Conservation (phyloP, 2,797 vertebrate species). For the Meriones psammophilus region DNA sequence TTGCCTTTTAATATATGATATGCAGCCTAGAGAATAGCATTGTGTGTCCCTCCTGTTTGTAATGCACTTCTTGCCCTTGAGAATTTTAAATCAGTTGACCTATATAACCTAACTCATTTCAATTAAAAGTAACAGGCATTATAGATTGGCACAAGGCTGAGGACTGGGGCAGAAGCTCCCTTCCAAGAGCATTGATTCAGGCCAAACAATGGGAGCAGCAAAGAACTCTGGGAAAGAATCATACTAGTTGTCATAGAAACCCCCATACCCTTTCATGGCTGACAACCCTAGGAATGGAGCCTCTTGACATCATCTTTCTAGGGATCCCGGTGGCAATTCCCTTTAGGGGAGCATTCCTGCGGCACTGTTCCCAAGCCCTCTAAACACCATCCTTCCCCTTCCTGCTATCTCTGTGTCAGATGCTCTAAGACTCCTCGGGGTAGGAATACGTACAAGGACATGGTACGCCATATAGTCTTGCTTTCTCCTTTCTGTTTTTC, state of each 20-base stretch:
- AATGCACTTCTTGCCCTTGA: slow-evolving; percentile 76
- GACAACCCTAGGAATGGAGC: neutral
- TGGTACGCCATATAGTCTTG: neutral
- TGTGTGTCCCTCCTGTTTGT: slow-evolving; percentile 61
- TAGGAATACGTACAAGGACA: too few species aligned
- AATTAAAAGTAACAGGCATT: slow-evolving; percentile 72
- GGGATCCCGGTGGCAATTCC: neutral
- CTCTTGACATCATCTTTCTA: neutral
- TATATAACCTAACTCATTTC: slow-evolving; percentile 78
- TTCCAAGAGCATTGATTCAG: slow-evolving; percentile 45
- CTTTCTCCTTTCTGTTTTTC: neutral
- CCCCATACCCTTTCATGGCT: slow-evolving; percentile 7
- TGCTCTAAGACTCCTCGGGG: neutral
- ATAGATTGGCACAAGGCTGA: slow-evolving; percentile 15
- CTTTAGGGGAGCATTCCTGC: neutral
- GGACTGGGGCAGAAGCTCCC: neutral
- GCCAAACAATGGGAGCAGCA: neutral
- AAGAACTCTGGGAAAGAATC: neutral
- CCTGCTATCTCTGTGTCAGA: neutral
- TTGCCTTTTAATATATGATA: slow-evolving; percentile 54
- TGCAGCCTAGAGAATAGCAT: slow-evolving; percentile 35
- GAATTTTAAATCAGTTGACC: slow-evolving; percentile 81
- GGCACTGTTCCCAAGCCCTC: neutral
- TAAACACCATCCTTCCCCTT: neutral
- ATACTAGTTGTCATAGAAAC: neutral